These are phyloP conservation scores for Chaetophractus vellerosus DNA, from an alignment of 2,797 vertebrate species.

Conservation along the genomic window DNA sequence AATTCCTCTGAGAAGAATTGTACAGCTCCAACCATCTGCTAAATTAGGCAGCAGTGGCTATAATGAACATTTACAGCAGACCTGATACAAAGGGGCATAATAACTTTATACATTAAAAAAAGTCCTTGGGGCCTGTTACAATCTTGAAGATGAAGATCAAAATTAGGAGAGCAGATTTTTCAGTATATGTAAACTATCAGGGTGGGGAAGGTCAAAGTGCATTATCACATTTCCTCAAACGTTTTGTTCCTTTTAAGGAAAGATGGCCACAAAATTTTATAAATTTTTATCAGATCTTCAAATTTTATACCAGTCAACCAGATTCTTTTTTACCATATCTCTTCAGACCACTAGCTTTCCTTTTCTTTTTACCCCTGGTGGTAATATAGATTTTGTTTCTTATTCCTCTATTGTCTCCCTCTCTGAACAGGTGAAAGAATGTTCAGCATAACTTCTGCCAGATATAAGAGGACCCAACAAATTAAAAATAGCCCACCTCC, in stretches of 20 bases:
- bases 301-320: neutral
- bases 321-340: slow-evolving; percentile 56
- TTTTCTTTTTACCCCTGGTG: neutral
- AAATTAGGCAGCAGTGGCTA: slow-evolving; percentile 86
- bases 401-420: neutral
- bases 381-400: neutral
- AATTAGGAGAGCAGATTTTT: slow-evolving; percentile 62
- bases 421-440: neutral
- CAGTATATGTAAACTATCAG: neutral
- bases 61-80: slow-evolving; percentile 79
- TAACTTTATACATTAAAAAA: slow-evolving; percentile 71
- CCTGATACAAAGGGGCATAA: slow-evolving; percentile 71
- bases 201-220: slow-evolving; percentile 18
- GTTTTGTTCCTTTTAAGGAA: slow-evolving; percentile 51
- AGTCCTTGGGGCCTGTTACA: slow-evolving; percentile 56
- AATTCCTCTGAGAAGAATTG: slow-evolving; percentile 76
- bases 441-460: neutral
- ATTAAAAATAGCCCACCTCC: neutral
- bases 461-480: neutral
- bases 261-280: slow-evolving; percentile 38
- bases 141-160: slow-evolving; percentile 56
- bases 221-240: neutral
- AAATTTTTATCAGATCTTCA: neutral
- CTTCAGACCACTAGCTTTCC: neutral
- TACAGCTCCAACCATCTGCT: slow-evolving; percentile 86